Conservation (phyloP, 2,888 invertebrate species). For the Bedellia somnulentella region DNA sequence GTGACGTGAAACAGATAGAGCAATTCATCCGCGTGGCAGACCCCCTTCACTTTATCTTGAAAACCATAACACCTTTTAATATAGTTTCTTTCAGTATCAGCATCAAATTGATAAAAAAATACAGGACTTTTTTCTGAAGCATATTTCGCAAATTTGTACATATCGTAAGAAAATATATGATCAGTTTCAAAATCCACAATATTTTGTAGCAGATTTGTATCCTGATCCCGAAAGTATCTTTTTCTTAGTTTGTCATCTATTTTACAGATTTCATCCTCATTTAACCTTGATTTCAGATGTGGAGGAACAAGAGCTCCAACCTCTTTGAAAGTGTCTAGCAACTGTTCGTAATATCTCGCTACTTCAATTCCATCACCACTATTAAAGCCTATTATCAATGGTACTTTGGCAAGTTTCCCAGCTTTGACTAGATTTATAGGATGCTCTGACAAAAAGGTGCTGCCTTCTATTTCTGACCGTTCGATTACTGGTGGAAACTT, state of each 20-base stretch:
- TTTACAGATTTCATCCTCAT: conserved; percentile 18
- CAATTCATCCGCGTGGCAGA: conserved; percentile 44
- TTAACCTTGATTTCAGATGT: conserved; percentile 33
- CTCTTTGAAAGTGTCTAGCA: conserved; percentile 10
- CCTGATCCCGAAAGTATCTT: conserved; percentile 28
- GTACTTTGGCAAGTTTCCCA: conserved; percentile 29
- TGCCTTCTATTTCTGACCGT: conserved; percentile 23
- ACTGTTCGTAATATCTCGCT: conserved; percentile 23
- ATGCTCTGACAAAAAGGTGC: conserved; percentile 25
- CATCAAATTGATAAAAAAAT: conserved; percentile 35
- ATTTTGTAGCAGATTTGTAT: conserved; percentile 25
- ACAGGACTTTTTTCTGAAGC: conserved; percentile 20
- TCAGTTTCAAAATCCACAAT: conserved; percentile 31
- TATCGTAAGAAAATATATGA: conserved; percentile 33
- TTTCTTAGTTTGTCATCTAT: conserved; percentile 28
- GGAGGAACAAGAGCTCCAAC: conserved; percentile 38
- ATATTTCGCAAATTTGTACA: conserved; percentile 32
- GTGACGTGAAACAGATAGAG: conserved; percentile 38
- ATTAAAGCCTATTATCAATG: conserved; percentile 40
- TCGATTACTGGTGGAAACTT: conserved; percentile 47
- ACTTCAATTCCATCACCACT: conserved; percentile 49
- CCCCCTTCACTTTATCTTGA: conserved; percentile 31
- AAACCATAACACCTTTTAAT: conserved; percentile 33
- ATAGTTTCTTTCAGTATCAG: conserved; percentile 40
- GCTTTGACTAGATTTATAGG: conserved; percentile 25